Evolutionary conservation across 2,113 vertebrate genomes (phyloP).

Genomic region (Athene noctua): DNA sequence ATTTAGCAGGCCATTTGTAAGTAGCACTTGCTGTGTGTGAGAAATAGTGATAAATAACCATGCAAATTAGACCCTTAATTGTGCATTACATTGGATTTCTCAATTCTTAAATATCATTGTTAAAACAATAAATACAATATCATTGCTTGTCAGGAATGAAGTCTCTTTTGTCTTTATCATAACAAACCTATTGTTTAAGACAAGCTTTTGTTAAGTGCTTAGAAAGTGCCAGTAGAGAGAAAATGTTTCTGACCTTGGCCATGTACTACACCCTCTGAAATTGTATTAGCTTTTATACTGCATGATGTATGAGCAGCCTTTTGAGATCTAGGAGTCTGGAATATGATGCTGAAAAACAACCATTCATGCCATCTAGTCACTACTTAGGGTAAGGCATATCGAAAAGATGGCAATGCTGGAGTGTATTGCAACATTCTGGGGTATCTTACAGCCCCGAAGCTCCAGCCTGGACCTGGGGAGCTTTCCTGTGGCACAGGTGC

Average conservation of each 20-base stretch:
- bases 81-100: background rate
- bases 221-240: background rate
- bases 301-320: constrained; percentile 45
- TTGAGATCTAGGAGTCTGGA: background rate
- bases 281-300: constrained; percentile 29
- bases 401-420: background rate
- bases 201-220: constrained; percentile 53
- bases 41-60: background rate
- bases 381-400: background rate
- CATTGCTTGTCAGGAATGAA: background rate
- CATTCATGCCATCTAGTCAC: background rate
- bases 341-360: background rate
- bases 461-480: background rate
- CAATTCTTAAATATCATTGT: background rate
- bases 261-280: constrained; percentile 38
- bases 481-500: background rate
- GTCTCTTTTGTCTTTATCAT: constrained; percentile 8
- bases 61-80: background rate
- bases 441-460: background rate
- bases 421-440: fast-evolving
- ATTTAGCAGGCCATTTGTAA: background rate
- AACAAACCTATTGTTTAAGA: constrained; percentile 44
- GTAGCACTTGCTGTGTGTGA: background rate
- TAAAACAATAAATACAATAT: background rate
- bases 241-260: constrained; percentile 47